Evolutionary conservation across 2,888 invertebrate genomes (phyloP).

Genomic region (Philhelius pedissequus): DNA sequence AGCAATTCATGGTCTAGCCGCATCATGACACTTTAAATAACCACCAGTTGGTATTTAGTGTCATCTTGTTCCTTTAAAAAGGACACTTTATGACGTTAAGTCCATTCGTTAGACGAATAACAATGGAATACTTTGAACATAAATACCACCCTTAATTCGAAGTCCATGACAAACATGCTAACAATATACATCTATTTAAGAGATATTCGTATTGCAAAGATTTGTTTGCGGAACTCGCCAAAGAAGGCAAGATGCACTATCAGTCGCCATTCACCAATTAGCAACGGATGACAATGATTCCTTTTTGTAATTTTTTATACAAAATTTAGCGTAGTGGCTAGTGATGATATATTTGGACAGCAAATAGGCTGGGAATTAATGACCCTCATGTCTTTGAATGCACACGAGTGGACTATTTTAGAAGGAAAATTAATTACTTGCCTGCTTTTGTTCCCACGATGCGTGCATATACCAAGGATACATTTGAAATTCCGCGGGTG

Average conservation of each 20-base stretch:
- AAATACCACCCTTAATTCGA: slow-evolving; percentile 61
- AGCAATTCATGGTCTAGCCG: slow-evolving; percentile 37
- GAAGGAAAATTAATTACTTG: slow-evolving; percentile 44
- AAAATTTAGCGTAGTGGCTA: slow-evolving; percentile 30
- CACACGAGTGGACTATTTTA: slow-evolving; percentile 30
- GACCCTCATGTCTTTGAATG: slow-evolving; percentile 34
- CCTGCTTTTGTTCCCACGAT: slow-evolving; percentile 40
- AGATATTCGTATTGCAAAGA: slow-evolving; percentile 7
- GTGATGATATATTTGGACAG: slow-evolving; percentile 48
- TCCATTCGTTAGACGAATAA: slow-evolving; percentile 21
- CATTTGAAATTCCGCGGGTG: background rate
- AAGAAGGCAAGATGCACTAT: slow-evolving; percentile 20
- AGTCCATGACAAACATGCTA: slow-evolving; percentile 36
- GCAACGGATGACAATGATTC: slow-evolving; percentile 44
- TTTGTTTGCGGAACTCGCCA: slow-evolving; percentile 59
- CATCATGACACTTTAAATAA: slow-evolving; percentile 14
- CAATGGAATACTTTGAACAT: slow-evolving; percentile 42
- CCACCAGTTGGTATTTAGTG: slow-evolving; percentile 60
- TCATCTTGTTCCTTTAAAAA: slow-evolving; percentile 43
- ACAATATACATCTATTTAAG: slow-evolving; percentile 30
- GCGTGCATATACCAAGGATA: background rate
- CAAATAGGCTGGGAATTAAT: slow-evolving; percentile 59
- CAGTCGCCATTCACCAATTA: slow-evolving; percentile 54
- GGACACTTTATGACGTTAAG: slow-evolving; percentile 60
- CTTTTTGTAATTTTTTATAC: slow-evolving; percentile 9